Evolutionary conservation across 1,140 invertebrate genomes (phyloP).

Genomic region (Lysiphlebus fabarum): DNA sequence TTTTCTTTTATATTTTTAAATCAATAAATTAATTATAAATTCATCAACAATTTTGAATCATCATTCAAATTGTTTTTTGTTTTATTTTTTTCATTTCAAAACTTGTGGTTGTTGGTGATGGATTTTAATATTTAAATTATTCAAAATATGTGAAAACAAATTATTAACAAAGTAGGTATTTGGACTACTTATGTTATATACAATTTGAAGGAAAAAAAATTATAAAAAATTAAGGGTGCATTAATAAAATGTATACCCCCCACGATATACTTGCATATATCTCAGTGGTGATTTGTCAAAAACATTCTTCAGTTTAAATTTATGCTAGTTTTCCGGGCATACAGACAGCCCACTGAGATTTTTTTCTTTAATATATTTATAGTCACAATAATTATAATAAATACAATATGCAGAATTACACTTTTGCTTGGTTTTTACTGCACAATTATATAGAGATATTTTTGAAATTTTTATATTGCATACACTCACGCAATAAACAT

Average conservation of each 20-base stretch:
- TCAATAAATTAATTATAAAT: too few species aligned
- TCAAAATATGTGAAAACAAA: too few species aligned
- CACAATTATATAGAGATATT: neutral
- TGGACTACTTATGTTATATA: too few species aligned
- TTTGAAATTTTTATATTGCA: neutral
- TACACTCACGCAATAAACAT: neutral
- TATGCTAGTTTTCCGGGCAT: slow-evolving; percentile 20
- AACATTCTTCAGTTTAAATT: slow-evolving; percentile 26
- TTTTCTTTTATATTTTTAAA: too few species aligned
- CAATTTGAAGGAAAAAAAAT: too few species aligned
- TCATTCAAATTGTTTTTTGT: too few species aligned
- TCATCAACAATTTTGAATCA: too few species aligned
- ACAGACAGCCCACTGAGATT: slow-evolving; percentile 1
- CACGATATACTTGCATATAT: slow-evolving; percentile 7
- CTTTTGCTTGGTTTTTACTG: slow-evolving; percentile 1
- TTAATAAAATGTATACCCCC: neutral
- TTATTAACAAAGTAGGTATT: too few species aligned
- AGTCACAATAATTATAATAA: too few species aligned
- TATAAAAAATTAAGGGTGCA: neutral
- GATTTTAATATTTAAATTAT: too few species aligned
- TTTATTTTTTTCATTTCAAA: too few species aligned
- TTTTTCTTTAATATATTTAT: neutral
- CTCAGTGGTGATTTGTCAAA: slow-evolving; percentile 30
- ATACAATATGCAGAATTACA: neutral
- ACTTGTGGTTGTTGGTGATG: too few species aligned